These are phyloP conservation scores for Drosophila funebris DNA, from an alignment of 1,140 invertebrate genomes.

Conservation along the genomic window DNA sequence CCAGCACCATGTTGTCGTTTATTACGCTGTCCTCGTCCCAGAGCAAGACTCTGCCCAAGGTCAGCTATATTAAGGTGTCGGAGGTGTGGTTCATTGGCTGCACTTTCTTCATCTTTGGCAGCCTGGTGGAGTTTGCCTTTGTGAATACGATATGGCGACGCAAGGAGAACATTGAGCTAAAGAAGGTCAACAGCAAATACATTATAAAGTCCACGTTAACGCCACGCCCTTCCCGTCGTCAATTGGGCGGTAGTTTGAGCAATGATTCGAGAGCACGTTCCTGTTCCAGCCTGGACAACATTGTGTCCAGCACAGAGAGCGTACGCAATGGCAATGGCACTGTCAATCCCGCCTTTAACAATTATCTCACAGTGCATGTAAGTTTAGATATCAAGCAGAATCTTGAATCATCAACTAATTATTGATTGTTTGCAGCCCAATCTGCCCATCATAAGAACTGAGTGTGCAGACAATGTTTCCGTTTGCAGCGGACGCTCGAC, in stretches of 20 bases:
- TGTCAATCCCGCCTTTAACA: constrained; percentile 84
- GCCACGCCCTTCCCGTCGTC: constrained; percentile 89
- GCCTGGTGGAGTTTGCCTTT: constrained; percentile 94
- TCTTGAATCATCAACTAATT: background rate
- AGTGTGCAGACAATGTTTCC: constrained; percentile 69
- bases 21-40: constrained; percentile 93
- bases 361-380: constrained; percentile 87
- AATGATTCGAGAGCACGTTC: constrained; percentile 85
- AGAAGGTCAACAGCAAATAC: constrained; percentile 93
- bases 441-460: constrained; percentile 77
- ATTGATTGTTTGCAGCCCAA: constrained; percentile 41
- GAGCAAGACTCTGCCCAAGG: constrained; percentile 91
- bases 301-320: constrained; percentile 78
- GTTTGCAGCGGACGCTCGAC: constrained; percentile 60
- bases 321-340: constrained; percentile 74
- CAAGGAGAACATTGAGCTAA: constrained; percentile 92
- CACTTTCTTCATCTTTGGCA: constrained; percentile 92
- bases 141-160: constrained; percentile 94
- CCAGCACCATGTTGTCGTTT: constrained; percentile 94
- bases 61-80: constrained; percentile 94
- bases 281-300: constrained; percentile 88
- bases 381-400: constrained; percentile 29
- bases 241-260: constrained; percentile 85
- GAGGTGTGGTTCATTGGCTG: constrained; percentile 95
- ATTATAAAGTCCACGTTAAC: constrained; percentile 92